A percentile compares a stretch with the other conserved stretches of the same genome.
phyloP scores from a whole-genome alignment of 2,888 invertebrate genomes.

The Perithous albicinctus region DNA sequence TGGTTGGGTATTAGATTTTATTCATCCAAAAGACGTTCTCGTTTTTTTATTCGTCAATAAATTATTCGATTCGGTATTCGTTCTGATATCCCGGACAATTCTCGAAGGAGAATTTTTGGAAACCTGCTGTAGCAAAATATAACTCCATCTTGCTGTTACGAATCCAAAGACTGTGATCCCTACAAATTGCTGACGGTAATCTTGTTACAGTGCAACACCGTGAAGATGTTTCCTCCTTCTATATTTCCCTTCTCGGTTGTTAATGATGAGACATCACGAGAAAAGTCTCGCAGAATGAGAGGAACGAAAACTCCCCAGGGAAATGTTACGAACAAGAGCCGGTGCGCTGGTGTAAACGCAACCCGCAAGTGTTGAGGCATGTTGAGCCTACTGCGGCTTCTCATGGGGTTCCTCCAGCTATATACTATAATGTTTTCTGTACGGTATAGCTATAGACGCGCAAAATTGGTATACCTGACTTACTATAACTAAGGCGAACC shows the following conservation, averaged over 20 bases:
- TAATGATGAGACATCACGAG: conserved; percentile 41
- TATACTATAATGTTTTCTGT: conserved; percentile 6
- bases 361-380: conserved; percentile 48
- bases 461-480: conserved; percentile 64
- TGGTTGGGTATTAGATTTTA: not conserved
- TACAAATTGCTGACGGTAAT: conserved; percentile 77
- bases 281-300: conserved; percentile 56
- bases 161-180: conserved; percentile 68
- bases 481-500: conserved; percentile 39
- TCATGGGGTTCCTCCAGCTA: conserved; percentile 25
- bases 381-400: conserved; percentile 41
- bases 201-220: conserved; percentile 75
- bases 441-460: conserved; percentile 20
- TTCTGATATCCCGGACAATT: conserved; percentile 3
- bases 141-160: conserved; percentile 41
- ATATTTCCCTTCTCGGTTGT: conserved; percentile 34
- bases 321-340: conserved; percentile 35
- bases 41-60: not conserved
- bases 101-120: conserved; percentile 26
- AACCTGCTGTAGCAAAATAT: conserved; percentile 66
- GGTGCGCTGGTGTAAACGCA: conserved; percentile 15
- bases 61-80: not conserved
- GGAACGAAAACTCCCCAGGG: conserved; percentile 67
- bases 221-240: conserved; percentile 62
- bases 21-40: not conserved